Evolutionary conservation across 1,140 invertebrate genomes (phyloP).

Genomic region (Halesus radiatus): DNA sequence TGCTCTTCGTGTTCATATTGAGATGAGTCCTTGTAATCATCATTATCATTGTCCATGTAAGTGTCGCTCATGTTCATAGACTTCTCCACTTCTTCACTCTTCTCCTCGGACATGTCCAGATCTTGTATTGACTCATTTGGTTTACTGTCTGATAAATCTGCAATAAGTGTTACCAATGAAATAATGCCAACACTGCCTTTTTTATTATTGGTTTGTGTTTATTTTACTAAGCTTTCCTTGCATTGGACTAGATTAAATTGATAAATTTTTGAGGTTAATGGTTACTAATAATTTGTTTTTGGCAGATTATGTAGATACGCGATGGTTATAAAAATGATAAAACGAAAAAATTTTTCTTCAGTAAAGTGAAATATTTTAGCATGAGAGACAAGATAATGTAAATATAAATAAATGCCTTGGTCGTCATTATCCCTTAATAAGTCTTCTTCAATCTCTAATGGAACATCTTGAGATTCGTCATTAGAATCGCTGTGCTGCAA

Average conservation of each 20-base stretch:
- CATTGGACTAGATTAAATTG: too few species aligned
- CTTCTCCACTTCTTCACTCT: slow-evolving; percentile 56
- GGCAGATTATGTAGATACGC: too few species aligned
- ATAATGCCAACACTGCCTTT: neutral
- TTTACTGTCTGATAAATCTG: slow-evolving; percentile 18
- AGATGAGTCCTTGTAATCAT: slow-evolving; percentile 58
- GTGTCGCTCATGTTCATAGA: slow-evolving; percentile 58
- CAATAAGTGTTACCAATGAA: neutral
- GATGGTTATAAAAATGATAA: too few species aligned
- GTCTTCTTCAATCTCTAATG: slow-evolving; percentile 67
- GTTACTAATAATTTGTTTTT: too few species aligned
- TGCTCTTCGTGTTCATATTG: slow-evolving; percentile 37
- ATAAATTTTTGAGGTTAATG: too few species aligned
- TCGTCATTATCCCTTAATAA: slow-evolving; percentile 61
- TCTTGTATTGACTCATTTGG: slow-evolving; percentile 41
- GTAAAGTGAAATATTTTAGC: too few species aligned
- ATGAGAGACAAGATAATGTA: too few species aligned
- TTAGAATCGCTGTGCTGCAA: slow-evolving; percentile 67
- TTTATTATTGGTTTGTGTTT: too few species aligned
- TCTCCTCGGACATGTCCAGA: slow-evolving; percentile 47
- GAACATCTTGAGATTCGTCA: slow-evolving; percentile 68
- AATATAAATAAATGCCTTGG: slow-evolving; percentile 27
- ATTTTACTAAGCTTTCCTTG: too few species aligned
- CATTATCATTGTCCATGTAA: slow-evolving; percentile 56
- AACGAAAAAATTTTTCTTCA: too few species aligned